These are phyloP conservation scores for Myrmecobius fasciatus DNA, from an alignment of 2,113 vertebrate genomes.

Conservation along the genomic window DNA sequence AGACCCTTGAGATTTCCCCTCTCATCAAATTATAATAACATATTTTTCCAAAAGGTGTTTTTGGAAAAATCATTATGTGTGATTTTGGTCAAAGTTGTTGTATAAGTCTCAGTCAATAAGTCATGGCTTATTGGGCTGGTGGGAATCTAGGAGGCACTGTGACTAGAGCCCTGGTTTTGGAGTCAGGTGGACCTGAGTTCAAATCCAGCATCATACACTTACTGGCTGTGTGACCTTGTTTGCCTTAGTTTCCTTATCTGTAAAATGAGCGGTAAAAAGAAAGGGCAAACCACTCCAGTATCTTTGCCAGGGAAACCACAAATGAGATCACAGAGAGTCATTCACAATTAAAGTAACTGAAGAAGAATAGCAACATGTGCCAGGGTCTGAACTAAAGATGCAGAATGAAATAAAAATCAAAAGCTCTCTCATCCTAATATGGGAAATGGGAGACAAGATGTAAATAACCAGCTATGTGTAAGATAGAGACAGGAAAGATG, in stretches of 20 bases:
- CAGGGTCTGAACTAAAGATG: background rate
- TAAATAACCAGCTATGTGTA: background rate
- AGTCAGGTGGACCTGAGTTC: background rate
- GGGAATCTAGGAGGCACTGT: background rate
- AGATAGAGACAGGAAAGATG: background rate
- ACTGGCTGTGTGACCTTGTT: background rate
- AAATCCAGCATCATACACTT: background rate
- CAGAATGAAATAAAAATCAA: background rate
- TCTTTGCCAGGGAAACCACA: background rate
- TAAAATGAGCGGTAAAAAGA: background rate
- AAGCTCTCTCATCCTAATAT: background rate
- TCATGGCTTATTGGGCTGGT: background rate
- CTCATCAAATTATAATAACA: background rate
- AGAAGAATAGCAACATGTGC: background rate
- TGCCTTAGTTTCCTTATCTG: background rate
- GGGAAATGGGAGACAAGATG: background rate
- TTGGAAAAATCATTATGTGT: no score
- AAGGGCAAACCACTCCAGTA: background rate
- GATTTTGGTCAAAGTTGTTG: background rate
- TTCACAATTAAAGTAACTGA: background rate
- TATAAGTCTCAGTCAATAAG: background rate
- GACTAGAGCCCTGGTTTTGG: background rate
- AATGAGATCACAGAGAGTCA: background rate
- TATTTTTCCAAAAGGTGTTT: no score
- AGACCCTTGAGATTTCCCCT: background rate